Evolutionary conservation across 2,888 invertebrate species (phyloP).

Genomic region (Nycteola revayana): DNA sequence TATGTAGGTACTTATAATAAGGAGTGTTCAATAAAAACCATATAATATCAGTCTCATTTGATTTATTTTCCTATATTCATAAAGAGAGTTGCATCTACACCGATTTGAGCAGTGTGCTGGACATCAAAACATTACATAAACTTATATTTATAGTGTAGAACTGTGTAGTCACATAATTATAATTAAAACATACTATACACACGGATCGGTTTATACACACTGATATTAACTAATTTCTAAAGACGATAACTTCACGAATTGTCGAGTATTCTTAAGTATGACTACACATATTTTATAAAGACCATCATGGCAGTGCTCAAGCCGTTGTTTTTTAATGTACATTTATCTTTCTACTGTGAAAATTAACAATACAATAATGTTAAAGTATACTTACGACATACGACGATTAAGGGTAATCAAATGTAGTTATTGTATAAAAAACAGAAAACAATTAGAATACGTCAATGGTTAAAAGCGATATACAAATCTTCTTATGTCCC

Average conservation of each 20-base stretch:
- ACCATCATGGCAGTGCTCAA: slow-evolving; percentile 44
- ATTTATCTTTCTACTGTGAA: background rate
- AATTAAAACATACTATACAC: too few relatives aligned
- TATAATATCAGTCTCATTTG: slow-evolving; percentile 64
- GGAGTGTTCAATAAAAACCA: slow-evolving; percentile 37
- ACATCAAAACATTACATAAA: slow-evolving; percentile 23
- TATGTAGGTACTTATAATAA: too few relatives aligned
- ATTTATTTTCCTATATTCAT: slow-evolving; percentile 56
- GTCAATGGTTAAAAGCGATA: too few relatives aligned
- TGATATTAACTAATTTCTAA: too few relatives aligned
- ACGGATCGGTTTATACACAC: too few relatives aligned
- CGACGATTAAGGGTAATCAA: too few relatives aligned
- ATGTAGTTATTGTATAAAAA: too few relatives aligned
- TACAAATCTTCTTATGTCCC: too few relatives aligned
- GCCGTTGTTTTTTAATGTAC: slow-evolving; percentile 32
- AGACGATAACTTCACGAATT: slow-evolving; percentile 7
- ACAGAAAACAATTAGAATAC: too few relatives aligned
- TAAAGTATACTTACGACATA: too few relatives aligned
- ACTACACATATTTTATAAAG: slow-evolving; percentile 18
- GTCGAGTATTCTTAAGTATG: slow-evolving; percentile 10
- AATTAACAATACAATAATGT: too few relatives aligned
- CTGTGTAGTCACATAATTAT: slow-evolving; percentile 23
- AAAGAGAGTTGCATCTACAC: slow-evolving; percentile 40
- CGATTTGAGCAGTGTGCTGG: slow-evolving; percentile 54
- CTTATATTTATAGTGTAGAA: slow-evolving; percentile 12